Evolutionary conservation across 2,113 vertebrate genomes (phyloP).

Genomic region (Scomber japonicus): DNA sequence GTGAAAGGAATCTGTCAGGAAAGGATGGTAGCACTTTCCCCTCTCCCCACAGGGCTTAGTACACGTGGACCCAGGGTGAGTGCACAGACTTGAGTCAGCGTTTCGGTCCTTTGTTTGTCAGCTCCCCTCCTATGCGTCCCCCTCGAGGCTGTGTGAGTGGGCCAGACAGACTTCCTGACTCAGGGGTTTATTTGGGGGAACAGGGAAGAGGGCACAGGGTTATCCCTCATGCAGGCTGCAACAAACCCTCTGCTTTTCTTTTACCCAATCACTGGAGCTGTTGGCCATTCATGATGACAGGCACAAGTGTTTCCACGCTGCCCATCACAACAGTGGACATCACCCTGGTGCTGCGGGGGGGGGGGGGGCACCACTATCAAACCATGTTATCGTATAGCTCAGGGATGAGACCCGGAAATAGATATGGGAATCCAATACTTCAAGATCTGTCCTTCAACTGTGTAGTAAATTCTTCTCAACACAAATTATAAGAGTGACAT

Average conservation of each 20-base stretch:
- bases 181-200: conserved; percentile 75
- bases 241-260: conserved; percentile 46
- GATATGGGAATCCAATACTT: background rate
- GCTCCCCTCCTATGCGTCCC: conserved; percentile 25
- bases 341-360: conserved; percentile 12
- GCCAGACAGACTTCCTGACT: conserved; percentile 83
- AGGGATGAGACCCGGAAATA: conserved; percentile 2
- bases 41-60: conserved; percentile 59
- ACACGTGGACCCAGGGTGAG: conserved; percentile 63
- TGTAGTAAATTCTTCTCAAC: conserved; percentile 3
- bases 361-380: conserved; percentile 35
- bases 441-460: background rate
- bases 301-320: conserved; percentile 37
- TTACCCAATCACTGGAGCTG: conserved; percentile 32
- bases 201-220: conserved; percentile 38
- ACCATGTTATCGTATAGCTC: conserved; percentile 37
- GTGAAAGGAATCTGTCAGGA: conserved; percentile 67
- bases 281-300: conserved; percentile 57
- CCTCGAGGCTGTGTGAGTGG: conserved; percentile 70
- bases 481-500: conserved; percentile 6
- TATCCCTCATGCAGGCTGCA: conserved; percentile 34
- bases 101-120: conserved; percentile 77
- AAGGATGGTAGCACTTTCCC: conserved; percentile 42
- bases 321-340: conserved; percentile 47
- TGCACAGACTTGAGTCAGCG: conserved; percentile 78